phyloP scores from a whole-genome alignment of 2,797 vertebrate species.

The Brachymystax lenok region DNA sequence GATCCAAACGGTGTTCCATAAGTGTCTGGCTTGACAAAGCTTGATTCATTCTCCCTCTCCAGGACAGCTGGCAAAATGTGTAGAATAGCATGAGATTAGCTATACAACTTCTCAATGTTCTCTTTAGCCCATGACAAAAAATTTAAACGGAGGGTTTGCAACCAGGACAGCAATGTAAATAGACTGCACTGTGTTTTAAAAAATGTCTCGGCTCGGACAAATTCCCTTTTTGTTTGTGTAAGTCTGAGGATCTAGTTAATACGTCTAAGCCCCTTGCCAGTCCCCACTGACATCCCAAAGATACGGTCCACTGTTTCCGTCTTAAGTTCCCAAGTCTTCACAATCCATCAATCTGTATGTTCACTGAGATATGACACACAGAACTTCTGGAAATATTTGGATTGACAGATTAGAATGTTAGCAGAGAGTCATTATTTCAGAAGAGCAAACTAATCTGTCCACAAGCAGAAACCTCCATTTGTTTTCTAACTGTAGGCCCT shows the following conservation, averaged over 20 bases:
- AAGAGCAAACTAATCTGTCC: slow-evolving; percentile 62
- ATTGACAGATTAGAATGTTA: slow-evolving; percentile 67
- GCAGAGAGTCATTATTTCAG: slow-evolving; percentile 66
- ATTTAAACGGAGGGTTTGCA: neutral
- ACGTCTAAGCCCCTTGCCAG: slow-evolving; percentile 36
- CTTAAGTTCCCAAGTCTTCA: slow-evolving; percentile 42
- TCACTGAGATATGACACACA: slow-evolving; percentile 60
- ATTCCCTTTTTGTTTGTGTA: slow-evolving; percentile 50
- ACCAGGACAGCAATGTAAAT: slow-evolving; percentile 17
- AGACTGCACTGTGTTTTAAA: slow-evolving; percentile 41
- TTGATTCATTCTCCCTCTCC: slow-evolving; percentile 65
- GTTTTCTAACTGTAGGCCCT: slow-evolving; percentile 29
- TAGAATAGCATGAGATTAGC: too few species aligned
- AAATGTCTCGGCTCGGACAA: slow-evolving; percentile 19
- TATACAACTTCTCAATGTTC: too few species aligned
- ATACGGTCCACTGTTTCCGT: slow-evolving; percentile 58
- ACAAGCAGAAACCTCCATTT: slow-evolving; percentile 51
- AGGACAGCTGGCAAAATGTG: slow-evolving; percentile 29
- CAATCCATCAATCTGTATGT: slow-evolving; percentile 63
- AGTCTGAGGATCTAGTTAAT: slow-evolving; percentile 57
- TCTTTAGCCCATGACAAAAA: too few species aligned
- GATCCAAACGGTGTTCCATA: too few species aligned
- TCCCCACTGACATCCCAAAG: slow-evolving; percentile 47
- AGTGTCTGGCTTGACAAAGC: slow-evolving; percentile 62
- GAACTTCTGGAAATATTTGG: slow-evolving; percentile 57